A percentile compares a stretch with the other conserved stretches of the same genome.
Conservation (phyloP, 2,888 invertebrate genomes). For the Marronus borbonicus region DNA sequence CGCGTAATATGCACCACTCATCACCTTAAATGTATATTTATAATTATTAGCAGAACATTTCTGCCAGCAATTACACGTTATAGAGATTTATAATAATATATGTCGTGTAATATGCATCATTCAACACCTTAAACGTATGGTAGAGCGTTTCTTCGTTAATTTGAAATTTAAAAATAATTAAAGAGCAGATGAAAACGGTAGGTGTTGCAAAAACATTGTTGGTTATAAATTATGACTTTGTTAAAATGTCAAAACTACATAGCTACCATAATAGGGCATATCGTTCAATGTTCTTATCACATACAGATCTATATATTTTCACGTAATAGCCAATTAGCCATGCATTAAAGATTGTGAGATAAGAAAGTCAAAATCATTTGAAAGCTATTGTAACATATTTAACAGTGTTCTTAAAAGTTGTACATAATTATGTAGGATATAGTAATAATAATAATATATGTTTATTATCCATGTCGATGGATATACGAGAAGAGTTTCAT, state of each 20-base stretch:
- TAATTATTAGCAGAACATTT: constrained; percentile 2
- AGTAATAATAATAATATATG: too few species aligned
- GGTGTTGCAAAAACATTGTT: too few species aligned
- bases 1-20: constrained; percentile 10
- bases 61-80: constrained; percentile 17
- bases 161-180: constrained; percentile 32
- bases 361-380: background rate
- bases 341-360: background rate
- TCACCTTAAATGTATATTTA: constrained; percentile 33
- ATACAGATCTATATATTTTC: background rate
- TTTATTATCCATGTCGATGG: too few species aligned
- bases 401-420: too few species aligned
- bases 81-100: constrained; percentile 28
- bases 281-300: constrained; percentile 19
- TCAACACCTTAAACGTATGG: constrained; percentile 31
- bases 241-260: constrained; percentile 21
- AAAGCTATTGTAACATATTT: background rate
- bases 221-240: constrained; percentile 23
- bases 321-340: background rate
- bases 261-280: constrained; percentile 30
- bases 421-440: too few species aligned
- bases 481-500: too few species aligned
- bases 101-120: background rate
- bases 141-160: background rate
- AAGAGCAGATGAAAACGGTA: background rate